phyloP scores from a whole-genome alignment of 1,140 invertebrate genomes.

The Bemisia tabaci region DNA sequence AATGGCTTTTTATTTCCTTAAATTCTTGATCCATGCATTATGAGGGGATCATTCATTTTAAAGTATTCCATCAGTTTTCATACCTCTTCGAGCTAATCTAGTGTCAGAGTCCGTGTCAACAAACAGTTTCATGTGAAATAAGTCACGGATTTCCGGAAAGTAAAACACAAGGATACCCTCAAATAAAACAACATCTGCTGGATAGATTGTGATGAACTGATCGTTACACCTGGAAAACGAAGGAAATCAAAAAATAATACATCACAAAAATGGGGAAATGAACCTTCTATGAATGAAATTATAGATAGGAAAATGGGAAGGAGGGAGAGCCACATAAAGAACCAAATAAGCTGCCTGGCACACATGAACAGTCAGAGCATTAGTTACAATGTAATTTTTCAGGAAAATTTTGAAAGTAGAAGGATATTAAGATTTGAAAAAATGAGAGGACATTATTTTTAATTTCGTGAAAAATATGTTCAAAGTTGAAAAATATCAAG shows the following conservation, averaged over 20 bases:
- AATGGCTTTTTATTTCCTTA: too few relatives aligned
- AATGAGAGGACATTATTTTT: not conserved
- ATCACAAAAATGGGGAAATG: not conserved
- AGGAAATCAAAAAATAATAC: conserved; percentile 11
- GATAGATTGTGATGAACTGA: conserved; percentile 70
- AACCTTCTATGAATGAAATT: not conserved
- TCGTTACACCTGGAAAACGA: conserved; percentile 44
- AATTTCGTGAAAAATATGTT: conserved; percentile 1
- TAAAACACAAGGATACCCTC: conserved; percentile 98
- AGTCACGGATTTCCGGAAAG: conserved; percentile 80
- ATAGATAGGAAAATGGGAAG: too few relatives aligned
- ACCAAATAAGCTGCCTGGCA: too few relatives aligned
- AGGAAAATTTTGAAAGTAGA: not conserved
- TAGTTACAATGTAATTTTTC: too few relatives aligned
- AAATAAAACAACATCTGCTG: conserved; percentile 95
- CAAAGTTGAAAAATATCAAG: conserved; percentile 1
- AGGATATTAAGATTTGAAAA: not conserved
- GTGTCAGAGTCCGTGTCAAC: conserved; percentile 98
- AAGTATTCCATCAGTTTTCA: too few relatives aligned
- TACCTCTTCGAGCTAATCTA: conserved; percentile 83
- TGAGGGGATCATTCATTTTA: too few relatives aligned
- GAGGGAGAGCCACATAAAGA: too few relatives aligned
- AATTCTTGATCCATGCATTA: too few relatives aligned
- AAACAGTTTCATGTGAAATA: conserved; percentile 99
- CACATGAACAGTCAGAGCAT: too few relatives aligned